phyloP scores from a whole-genome alignment of 2,113 vertebrate species.

The Eudyptes chrysolophus region DNA sequence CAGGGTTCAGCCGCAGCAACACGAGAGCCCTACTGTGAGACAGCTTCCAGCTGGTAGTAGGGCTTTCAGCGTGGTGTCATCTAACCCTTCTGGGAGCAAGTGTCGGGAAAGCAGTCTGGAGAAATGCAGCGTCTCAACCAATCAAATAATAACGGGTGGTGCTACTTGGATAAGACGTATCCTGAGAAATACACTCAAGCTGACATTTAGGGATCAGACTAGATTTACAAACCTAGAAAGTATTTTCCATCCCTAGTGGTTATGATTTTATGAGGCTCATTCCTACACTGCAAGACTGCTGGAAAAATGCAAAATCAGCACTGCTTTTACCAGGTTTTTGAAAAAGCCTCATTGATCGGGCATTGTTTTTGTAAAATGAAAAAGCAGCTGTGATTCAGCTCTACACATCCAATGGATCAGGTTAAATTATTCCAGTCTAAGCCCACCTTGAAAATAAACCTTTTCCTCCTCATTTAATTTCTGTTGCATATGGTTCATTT shows the following conservation, averaged over 20 bases:
- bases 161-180: not conserved
- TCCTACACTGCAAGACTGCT: not conserved
- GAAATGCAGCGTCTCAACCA: not conserved
- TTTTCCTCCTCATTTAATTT: constrained; percentile 7
- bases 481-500: not conserved
- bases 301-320: not conserved
- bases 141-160: not conserved
- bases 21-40: not conserved
- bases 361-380: not conserved
- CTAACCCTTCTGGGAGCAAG: not conserved
- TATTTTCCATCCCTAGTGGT: not conserved
- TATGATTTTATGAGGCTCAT: not conserved
- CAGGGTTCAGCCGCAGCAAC: not conserved
- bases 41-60: constrained; percentile 14
- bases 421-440: not conserved
- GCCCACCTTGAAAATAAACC: not conserved
- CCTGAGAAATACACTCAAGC: not conserved
- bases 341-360: not conserved
- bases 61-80: not conserved
- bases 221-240: not conserved
- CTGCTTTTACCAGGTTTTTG: not conserved
- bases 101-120: not conserved
- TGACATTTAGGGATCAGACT: not conserved
- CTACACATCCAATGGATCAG: not conserved
- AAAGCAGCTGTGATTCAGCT: not conserved